Evolutionary conservation across 2,797 vertebrate species (phyloP), one percentile per base, ranked within the genome.

Genomic region (Pterois miles): DNA sequence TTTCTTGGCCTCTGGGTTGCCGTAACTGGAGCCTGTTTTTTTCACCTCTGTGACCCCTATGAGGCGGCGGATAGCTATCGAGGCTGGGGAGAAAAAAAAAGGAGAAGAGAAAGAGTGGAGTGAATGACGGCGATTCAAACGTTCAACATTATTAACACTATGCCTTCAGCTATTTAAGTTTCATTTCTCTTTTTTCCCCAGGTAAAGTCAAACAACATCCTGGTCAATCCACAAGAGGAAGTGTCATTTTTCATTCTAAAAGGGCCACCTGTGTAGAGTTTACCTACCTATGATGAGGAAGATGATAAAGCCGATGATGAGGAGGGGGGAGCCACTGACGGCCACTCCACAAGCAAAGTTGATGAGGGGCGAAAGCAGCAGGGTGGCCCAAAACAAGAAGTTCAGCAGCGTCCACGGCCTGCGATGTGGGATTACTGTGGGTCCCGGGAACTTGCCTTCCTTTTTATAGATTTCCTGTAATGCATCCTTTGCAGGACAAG

Each of bases 21-120:
- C 98, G 1, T 99, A 99, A 94, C 97, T 99, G 89, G 98, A 99
- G 89, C 98, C 98, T 0, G 96, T 96, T 94, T 98, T 99, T 76
- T 98, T 98, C 84, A 99, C 98, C 94, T 99, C 98, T 0, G 98
- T 99, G 85, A 99, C 97, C 58, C 98, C 98, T 71, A 99, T 99
- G 83, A 99, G 97, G 81, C 98, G 97, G 29, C 98, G 97, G 80
- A 99, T 98, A 69, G 97, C 98, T 87, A 99, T 91, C 81, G 97
- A 99, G 89, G 97, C 98, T 99, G 94, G 23, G 76, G 89, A 93
- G 81, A 93, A 25, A 46, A 81, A 81, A 4, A 88, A 2, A 85
- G 10, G 64, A 67, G 64, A 58, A 23, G 33, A 46, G 22, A 40
- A 18, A 74, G 20, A 25, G 14, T 3, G 23, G 8, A 6, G 12